phyloP scores from a whole-genome alignment of 2,888 invertebrate species.

The Eurytoma adleriae region DNA sequence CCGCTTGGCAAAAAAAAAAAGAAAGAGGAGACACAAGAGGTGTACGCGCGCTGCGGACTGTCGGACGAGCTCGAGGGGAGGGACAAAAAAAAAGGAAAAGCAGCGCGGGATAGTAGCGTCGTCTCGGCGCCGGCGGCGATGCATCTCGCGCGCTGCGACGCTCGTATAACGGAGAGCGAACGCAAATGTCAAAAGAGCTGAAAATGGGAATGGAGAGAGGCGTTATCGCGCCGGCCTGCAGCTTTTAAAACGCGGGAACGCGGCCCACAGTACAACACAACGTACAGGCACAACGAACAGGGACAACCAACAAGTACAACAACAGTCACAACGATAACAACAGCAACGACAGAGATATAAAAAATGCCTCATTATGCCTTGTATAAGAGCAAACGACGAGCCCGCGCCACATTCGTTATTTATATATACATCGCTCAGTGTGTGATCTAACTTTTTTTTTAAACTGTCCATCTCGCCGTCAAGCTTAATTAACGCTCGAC shows the following conservation, averaged over 20 bases:
- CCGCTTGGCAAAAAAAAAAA: neutral
- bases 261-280: constrained; percentile 52
- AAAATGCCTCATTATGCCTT: neutral
- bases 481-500: too few species aligned
- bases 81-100: neutral
- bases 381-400: neutral
- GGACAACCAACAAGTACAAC: constrained; percentile 53
- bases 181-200: neutral
- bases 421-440: constrained; percentile 2
- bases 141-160: constrained; percentile 4
- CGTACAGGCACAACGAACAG: constrained; percentile 51
- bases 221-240: neutral
- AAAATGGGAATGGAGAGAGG: neutral
- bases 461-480: neutral
- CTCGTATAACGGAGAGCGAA: neutral
- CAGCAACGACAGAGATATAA: constrained; percentile 56
- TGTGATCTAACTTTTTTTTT: neutral
- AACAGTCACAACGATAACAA: constrained; percentile 58
- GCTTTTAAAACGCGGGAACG: neutral
- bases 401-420: neutral
- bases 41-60: too few species aligned
- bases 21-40: too few species aligned
- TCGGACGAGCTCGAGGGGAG: too few species aligned
- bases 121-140: neutral
- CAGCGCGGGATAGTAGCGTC: neutral